phyloP scores from a whole-genome alignment of 2,888 invertebrate genomes.

The Melitaea athalia region DNA sequence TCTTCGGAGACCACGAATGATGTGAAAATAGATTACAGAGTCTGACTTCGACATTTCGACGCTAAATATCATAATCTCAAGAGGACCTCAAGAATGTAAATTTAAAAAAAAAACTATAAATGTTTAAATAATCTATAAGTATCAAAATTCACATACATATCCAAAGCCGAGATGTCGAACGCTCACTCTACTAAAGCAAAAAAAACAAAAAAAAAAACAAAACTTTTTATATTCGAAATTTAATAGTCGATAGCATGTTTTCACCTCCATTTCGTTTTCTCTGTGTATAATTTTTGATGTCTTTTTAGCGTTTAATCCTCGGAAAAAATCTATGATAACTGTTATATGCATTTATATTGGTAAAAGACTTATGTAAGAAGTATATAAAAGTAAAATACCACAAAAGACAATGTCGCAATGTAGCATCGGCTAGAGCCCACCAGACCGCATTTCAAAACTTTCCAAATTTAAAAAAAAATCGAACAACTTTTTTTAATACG shows the following conservation, averaged over 20 bases:
- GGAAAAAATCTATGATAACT: conserved; percentile 61
- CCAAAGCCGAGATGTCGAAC: conserved; percentile 74
- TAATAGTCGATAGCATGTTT: conserved; percentile 78
- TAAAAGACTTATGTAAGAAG: conserved; percentile 38
- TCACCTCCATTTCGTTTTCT: conserved; percentile 65
- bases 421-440: conserved; percentile 64
- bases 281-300: conserved; percentile 74
- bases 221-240: conserved; percentile 80
- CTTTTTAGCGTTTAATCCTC: conserved; percentile 69
- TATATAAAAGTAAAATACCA: conserved; percentile 46
- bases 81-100: conserved; percentile 45
- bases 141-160: conserved; percentile 67
- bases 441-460: conserved; percentile 75
- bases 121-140: conserved; percentile 38
- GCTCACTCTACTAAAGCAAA: conserved; percentile 57
- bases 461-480: conserved; percentile 48
- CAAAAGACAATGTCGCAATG: conserved; percentile 36
- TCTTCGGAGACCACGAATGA: conserved; percentile 73
- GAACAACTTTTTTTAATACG: conserved; percentile 71
- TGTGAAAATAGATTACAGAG: conserved; percentile 62
- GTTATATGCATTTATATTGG: conserved; percentile 72
- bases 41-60: conserved; percentile 70
- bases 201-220: conserved; percentile 57
- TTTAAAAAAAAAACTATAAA: conserved; percentile 32
- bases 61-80: conserved; percentile 47